Percentiles rank a stretch among this genome's conserved stretches.
These are phyloP conservation scores for Rhinopomastus cyanomelas DNA, from an alignment of 2,113 vertebrate species.

Conservation along the genomic window DNA sequence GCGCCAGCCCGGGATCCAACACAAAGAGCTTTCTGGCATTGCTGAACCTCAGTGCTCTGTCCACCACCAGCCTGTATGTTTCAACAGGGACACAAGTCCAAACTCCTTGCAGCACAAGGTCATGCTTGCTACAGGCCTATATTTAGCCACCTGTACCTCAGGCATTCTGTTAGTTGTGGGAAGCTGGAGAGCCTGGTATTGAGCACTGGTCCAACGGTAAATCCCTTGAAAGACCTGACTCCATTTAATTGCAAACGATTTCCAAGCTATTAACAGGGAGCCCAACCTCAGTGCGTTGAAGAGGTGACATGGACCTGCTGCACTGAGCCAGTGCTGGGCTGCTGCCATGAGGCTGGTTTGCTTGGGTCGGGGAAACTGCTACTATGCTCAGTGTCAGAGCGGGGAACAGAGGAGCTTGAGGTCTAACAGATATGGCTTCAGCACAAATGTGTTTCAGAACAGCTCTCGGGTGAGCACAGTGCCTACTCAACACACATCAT, in stretches of 20 bases:
- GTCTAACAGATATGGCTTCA: slow-evolving; percentile 20
- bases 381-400: background rate
- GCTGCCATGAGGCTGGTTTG: background rate
- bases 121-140: slow-evolving; percentile 17
- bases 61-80: background rate
- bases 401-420: background rate
- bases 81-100: background rate
- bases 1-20: rapidly evolving
- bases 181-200: background rate
- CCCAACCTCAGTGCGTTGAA: rapidly evolving
- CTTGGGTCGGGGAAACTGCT: background rate
- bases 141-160: slow-evolving; percentile 47
- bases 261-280: background rate
- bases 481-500: background rate
- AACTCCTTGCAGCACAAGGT: slow-evolving; percentile 31
- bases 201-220: background rate
- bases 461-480: background rate
- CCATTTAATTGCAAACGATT: background rate
- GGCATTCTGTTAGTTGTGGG: background rate
- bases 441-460: slow-evolving; percentile 2
- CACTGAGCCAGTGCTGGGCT: rapidly evolving
- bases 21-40: background rate
- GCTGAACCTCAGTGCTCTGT: rapidly evolving
- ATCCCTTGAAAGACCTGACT: background rate
- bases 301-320: background rate